phyloP scores from a whole-genome alignment of 2,888 invertebrate species.

The Plutella xylostella region DNA sequence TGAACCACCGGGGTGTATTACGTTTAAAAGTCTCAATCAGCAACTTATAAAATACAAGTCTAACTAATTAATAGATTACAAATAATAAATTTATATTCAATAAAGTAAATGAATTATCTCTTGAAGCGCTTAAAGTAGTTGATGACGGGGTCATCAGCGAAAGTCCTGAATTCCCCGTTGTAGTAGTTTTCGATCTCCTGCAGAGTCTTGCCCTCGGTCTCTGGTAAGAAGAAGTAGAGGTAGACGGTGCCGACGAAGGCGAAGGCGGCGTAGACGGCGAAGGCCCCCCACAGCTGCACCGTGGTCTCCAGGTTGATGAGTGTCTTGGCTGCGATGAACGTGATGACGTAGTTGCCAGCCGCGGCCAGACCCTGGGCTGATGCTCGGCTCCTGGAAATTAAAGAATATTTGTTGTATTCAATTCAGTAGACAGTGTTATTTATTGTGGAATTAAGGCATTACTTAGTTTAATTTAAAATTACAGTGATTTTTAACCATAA shows the following conservation, averaged over 20 bases:
- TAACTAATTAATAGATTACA: too few relatives aligned
- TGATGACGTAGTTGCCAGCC: constrained; percentile 61
- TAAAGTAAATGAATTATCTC: constrained; percentile 16
- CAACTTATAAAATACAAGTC: background rate
- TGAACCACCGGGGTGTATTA: too few relatives aligned
- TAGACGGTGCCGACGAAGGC: constrained; percentile 56
- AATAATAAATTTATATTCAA: constrained; percentile 26
- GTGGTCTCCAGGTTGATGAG: constrained; percentile 55
- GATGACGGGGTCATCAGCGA: constrained; percentile 53
- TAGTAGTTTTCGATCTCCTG: constrained; percentile 63
- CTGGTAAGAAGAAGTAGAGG: constrained; percentile 63
- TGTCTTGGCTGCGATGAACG: constrained; percentile 65
- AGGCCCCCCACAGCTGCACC: constrained; percentile 56
- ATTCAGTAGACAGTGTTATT: too few relatives aligned
- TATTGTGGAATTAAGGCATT: too few relatives aligned
- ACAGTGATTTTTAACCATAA: too few relatives aligned
- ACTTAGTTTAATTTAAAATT: too few relatives aligned
- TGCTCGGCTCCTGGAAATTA: constrained; percentile 54
- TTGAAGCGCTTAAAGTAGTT: constrained; percentile 32
- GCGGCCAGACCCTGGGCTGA: constrained; percentile 65
- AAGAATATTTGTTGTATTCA: too few relatives aligned
- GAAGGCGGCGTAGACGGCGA: constrained; percentile 56
- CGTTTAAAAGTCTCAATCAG: too few relatives aligned
- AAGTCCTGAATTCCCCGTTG: constrained; percentile 39
- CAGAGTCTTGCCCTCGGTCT: constrained; percentile 65